These are phyloP conservation scores for Pterocles burchelli DNA, from an alignment of 2,113 vertebrate species.

Conservation along the genomic window DNA sequence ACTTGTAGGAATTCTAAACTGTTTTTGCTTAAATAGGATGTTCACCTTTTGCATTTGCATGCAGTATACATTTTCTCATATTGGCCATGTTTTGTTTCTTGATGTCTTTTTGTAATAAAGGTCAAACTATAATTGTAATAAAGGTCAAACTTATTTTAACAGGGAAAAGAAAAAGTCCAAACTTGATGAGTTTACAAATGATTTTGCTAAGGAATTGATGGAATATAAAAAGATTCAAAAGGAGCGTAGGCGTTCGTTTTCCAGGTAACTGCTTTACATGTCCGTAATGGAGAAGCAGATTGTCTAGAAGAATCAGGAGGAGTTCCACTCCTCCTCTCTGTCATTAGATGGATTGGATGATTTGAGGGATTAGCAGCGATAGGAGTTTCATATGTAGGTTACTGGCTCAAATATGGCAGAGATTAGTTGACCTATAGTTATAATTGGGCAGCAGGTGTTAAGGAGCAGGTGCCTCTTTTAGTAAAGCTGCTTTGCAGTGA, in stretches of 20 bases:
- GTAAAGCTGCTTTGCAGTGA: background rate
- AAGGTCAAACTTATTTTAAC: constrained; percentile 78
- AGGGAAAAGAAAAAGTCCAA: constrained; percentile 96
- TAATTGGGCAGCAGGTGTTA: background rate
- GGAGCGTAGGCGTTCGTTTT: constrained; percentile 92
- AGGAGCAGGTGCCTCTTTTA: background rate
- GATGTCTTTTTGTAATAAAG: constrained; percentile 64
- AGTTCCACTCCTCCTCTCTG: constrained; percentile 39
- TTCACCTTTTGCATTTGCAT: constrained; percentile 76
- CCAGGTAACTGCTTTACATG: constrained; percentile 88
- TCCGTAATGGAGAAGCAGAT: constrained; percentile 78
- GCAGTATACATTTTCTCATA: constrained; percentile 62
- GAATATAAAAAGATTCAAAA: constrained; percentile 98
- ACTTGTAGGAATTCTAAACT: constrained; percentile 68
- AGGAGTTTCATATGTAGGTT: constrained; percentile 21
- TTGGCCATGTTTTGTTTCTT: constrained; percentile 66
- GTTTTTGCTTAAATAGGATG: constrained; percentile 74
- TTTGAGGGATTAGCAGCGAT: constrained; percentile 61
- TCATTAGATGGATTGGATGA: constrained; percentile 62
- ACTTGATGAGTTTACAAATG: constrained; percentile 98
- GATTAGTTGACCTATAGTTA: background rate
- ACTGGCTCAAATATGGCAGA: constrained; percentile 23
- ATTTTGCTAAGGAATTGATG: constrained; percentile 99
- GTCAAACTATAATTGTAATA: constrained; percentile 64
- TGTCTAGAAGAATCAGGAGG: constrained; percentile 52